phyloP scores from a whole-genome alignment of 2,888 invertebrate species.

The Zelleria hepariella region DNA sequence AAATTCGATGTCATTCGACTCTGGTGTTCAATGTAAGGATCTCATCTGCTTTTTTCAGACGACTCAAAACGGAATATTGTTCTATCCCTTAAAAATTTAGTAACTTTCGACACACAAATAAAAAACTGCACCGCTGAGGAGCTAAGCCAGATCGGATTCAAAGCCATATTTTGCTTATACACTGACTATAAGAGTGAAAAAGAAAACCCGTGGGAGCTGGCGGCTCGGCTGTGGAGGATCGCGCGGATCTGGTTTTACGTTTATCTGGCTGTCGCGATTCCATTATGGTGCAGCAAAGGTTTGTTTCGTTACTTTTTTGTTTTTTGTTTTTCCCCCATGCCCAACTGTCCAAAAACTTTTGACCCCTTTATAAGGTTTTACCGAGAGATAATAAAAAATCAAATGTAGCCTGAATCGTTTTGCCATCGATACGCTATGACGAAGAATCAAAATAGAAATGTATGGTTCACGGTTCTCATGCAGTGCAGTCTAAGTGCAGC shows the following conservation, averaged over 20 bases:
- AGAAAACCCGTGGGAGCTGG: slow-evolving; percentile 15
- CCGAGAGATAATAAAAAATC: too few relatives aligned
- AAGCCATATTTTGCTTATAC: slow-evolving; percentile 23
- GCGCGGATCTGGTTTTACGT: slow-evolving; percentile 36
- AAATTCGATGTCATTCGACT: too few relatives aligned
- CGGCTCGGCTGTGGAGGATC: slow-evolving; percentile 26
- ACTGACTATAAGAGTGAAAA: slow-evolving; percentile 17
- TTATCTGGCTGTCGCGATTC: slow-evolving; percentile 40
- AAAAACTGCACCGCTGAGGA: slow-evolving; percentile 60
- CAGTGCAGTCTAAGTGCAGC: too few relatives aligned
- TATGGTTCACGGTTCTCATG: too few relatives aligned
- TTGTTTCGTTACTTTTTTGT: background rate
- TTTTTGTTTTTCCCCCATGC: background rate
- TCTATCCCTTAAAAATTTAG: background rate
- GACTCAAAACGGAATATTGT: background rate
- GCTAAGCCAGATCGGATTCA: slow-evolving; percentile 44
- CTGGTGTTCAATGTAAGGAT: too few relatives aligned
- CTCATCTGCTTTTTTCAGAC: background rate
- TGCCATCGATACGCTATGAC: too few relatives aligned
- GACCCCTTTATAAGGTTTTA: too few relatives aligned
- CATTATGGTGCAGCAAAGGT: slow-evolving; percentile 55
- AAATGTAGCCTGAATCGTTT: too few relatives aligned
- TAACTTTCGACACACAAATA: slow-evolving; percentile 13
- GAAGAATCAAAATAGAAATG: too few relatives aligned
- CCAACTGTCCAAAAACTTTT: too few relatives aligned